Evolutionary conservation across 2,113 vertebrate genomes (phyloP).

Genomic region (Tricholaema leucomelas): DNA sequence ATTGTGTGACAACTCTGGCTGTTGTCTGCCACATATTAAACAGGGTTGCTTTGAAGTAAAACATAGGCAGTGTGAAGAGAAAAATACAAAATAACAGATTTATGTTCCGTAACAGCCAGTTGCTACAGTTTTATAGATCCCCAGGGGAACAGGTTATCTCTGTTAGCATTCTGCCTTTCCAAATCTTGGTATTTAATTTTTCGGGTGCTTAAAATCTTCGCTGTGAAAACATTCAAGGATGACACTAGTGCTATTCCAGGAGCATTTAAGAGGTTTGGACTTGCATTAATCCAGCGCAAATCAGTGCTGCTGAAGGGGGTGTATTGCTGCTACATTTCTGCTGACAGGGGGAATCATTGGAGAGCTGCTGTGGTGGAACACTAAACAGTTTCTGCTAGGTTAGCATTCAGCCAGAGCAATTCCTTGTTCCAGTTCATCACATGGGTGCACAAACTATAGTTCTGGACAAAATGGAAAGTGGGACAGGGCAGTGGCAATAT

Average conservation of each 20-base stretch:
- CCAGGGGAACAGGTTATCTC: not conserved
- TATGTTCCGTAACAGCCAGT: not conserved
- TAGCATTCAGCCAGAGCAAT: not conserved
- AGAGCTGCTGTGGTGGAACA: not conserved
- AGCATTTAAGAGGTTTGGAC: not conserved
- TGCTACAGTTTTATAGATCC: not conserved
- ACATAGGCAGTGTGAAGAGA: not conserved
- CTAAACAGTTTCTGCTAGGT: not conserved
- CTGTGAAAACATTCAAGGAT: not conserved
- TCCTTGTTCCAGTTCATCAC: not conserved
- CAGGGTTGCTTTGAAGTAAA: not conserved
- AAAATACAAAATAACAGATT: not conserved
- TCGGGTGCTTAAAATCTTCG: not conserved
- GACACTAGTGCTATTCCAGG: not conserved
- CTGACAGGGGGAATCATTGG: not conserved
- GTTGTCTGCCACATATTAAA: not conserved
- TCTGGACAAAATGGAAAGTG: not conserved
- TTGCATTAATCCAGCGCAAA: not conserved
- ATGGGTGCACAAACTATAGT: not conserved
- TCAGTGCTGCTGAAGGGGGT: not conserved
- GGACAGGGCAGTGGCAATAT: not conserved
- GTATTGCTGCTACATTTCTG: not conserved
- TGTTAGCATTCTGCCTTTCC: not conserved
- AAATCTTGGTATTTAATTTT: not conserved
- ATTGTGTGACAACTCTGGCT: slow-evolving; percentile 4